These are phyloP conservation scores for Osmerus mordax DNA, from an alignment of 2,113 vertebrate genomes.

Conservation along the genomic window DNA sequence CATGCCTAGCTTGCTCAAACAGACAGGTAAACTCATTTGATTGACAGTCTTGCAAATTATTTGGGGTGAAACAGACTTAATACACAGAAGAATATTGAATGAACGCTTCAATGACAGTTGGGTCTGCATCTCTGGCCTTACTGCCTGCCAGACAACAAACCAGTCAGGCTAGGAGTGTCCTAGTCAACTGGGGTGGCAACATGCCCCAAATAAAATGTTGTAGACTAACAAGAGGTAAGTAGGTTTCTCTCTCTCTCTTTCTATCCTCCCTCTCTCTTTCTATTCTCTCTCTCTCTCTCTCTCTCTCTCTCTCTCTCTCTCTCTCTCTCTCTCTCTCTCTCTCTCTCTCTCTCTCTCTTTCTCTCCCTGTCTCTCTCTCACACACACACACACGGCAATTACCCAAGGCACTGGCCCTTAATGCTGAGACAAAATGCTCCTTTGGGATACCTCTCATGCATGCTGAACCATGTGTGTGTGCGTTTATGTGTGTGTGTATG, in stretches of 20 bases:
- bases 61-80: background rate
- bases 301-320: background rate
- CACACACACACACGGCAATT: conserved; percentile 37
- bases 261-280: background rate
- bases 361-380: too few species aligned
- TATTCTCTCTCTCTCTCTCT: background rate
- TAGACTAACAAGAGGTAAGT: too few species aligned
- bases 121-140: too few species aligned
- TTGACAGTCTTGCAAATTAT: conserved; percentile 42
- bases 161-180: too few species aligned
- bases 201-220: too few species aligned
- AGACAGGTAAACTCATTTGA: conserved; percentile 34
- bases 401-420: conserved; percentile 34
- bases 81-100: too few species aligned
- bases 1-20: background rate
- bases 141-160: too few species aligned
- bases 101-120: too few species aligned
- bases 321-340: background rate
- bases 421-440: conserved; percentile 32
- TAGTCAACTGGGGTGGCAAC: too few species aligned
- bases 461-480: conserved; percentile 12
- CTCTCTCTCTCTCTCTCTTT: too few species aligned
- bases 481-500: background rate
- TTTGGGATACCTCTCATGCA: conserved; percentile 16
- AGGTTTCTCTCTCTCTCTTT: background rate